Evolutionary conservation across 2,797 vertebrate species (phyloP), one percentile per base, ranked within the genome.

Genomic region (Enteromius fasciolatus): DNA sequence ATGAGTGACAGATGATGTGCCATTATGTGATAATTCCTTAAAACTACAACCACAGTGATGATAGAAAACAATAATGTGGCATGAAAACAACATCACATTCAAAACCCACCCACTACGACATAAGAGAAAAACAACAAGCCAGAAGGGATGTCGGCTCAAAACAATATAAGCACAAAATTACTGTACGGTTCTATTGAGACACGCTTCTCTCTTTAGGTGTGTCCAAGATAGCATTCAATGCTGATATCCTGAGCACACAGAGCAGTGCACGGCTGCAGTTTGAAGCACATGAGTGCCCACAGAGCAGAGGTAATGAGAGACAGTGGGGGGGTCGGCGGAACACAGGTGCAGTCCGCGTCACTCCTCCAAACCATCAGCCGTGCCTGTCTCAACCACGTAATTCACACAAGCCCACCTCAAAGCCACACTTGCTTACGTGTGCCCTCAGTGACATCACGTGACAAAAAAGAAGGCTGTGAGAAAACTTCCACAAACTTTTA

Each of bases 321-420:
- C 68, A 46, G 78, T 41, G 23, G 41, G 54, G 76, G 87, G 75
- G 57, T 48, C 23, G 31, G 77, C 78, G 82, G 83, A 80, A 85
- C 72, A 88, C 91, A 92, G 85, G 90, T 90, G 90, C 84, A 87
- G 90, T 87, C 90, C 93, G 90, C 88, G 88, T 82, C 61, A 86
- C 86, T 85, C 80, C 76, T 89, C 85, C 86, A 88, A 90, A 83
- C 86, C 78, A 67, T 89, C 91, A 92, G 74, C 79, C 76, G 50
- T 68, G 85, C 89, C 90, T 84, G 87, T 84, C 86, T 79, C 82
- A 64, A 86, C 88, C 87, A 20, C 86, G 89, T 76, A 67, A 67
- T 84, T 88, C 86, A 80, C 90, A 87, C 86, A 81, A 82, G 86
- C 80, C 84, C 81, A 85, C 85, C 68, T 89, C 80, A 83, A 91